phyloP scores from a whole-genome alignment of 2,113 vertebrate species.

The Pomatostomus ruficeps region DNA sequence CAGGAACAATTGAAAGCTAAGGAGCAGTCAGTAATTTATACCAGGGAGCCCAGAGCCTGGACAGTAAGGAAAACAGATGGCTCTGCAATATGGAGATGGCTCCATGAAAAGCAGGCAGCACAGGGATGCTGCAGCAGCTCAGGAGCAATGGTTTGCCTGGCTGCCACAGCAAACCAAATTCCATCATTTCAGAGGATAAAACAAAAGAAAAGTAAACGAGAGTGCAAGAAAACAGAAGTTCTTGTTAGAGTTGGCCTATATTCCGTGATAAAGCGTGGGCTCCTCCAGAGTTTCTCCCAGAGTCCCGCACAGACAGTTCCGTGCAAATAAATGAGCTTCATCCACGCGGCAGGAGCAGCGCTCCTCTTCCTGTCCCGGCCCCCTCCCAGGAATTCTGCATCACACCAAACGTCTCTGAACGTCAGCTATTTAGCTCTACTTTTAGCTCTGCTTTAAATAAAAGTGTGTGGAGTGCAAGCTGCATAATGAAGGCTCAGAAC shows the following conservation, averaged over 20 bases:
- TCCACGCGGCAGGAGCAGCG: not conserved
- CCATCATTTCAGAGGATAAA: not conserved
- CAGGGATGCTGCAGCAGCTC: not conserved
- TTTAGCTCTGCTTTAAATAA: constrained; percentile 48
- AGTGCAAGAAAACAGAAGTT: not conserved
- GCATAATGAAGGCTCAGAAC: constrained; percentile 28
- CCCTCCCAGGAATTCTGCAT: constrained; percentile 11
- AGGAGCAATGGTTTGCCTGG: not conserved
- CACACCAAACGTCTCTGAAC: not conserved
- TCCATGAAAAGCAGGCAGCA: not conserved
- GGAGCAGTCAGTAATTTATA: not conserved
- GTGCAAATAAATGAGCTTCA: not conserved
- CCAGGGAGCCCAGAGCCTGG: constrained; percentile 28
- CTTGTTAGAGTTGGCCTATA: not conserved
- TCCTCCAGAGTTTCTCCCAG: not conserved
- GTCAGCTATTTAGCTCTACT: constrained; percentile 35
- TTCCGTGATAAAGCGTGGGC: not conserved
- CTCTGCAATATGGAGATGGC: constrained; percentile 45
- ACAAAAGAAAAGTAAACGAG: not conserved
- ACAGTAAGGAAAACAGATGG: constrained; percentile 55
- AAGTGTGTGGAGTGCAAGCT: constrained; percentile 20
- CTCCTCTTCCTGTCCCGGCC: not conserved
- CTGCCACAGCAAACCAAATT: not conserved
- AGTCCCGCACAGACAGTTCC: not conserved
- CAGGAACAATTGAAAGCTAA: constrained; percentile 36